Evolutionary conservation across 2,888 invertebrate species (phyloP).

Genomic region (Ectropis crepuscularia): DNA sequence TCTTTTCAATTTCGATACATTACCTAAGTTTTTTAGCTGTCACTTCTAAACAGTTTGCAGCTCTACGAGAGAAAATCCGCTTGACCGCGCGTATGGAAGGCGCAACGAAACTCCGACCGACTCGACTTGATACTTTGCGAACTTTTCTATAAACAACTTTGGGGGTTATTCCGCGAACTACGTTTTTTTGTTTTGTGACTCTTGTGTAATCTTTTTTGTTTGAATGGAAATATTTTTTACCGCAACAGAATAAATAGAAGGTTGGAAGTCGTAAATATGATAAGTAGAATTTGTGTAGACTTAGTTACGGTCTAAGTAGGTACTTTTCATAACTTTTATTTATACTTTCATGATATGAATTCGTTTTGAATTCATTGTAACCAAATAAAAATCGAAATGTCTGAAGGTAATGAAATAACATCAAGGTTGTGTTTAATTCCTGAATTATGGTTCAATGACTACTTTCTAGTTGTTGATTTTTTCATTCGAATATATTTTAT

Average conservation of each 20-base stretch:
- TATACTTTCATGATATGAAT: too few species aligned
- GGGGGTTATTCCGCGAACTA: constrained; percentile 29
- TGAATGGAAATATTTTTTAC: constrained; percentile 3
- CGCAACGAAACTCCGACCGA: constrained; percentile 64
- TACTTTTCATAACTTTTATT: too few species aligned
- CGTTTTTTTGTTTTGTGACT: constrained; percentile 26
- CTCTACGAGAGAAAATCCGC: constrained; percentile 79
- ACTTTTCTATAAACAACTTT: constrained; percentile 55
- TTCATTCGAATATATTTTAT: too few species aligned
- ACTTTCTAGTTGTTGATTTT: too few species aligned
- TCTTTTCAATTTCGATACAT: neutral
- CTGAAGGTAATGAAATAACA: too few species aligned
- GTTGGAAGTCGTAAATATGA: neutral
- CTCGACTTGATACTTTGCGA: constrained; percentile 75
- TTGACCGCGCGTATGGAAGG: constrained; percentile 83
- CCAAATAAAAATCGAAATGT: too few species aligned
- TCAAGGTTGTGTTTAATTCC: too few species aligned
- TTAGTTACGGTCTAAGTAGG: too few species aligned
- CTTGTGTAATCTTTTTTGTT: constrained; percentile 9
- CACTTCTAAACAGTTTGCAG: constrained; percentile 54
- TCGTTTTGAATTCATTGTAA: too few species aligned
- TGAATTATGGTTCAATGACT: too few species aligned
- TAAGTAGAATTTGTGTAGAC: neutral
- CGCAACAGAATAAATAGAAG: neutral
- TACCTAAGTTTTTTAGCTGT: constrained; percentile 14